These are phyloP conservation scores for Periplaneta americana DNA, from an alignment of 1,140 invertebrate species.

Conservation along the genomic window DNA sequence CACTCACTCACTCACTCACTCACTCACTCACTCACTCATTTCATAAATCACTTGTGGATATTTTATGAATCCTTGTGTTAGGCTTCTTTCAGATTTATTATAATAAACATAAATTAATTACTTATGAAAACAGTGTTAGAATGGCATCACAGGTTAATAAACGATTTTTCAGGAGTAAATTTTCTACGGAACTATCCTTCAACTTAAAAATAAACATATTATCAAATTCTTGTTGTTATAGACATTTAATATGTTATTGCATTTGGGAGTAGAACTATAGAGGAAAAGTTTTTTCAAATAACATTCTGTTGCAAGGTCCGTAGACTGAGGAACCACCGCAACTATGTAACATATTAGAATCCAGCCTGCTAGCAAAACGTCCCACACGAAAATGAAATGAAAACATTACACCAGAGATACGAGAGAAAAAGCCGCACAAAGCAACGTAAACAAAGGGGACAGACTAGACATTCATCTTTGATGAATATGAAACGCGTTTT, in stretches of 20 bases:
- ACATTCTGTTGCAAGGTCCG: not conserved
- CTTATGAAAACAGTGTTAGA: too few relatives aligned
- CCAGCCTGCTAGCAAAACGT: not conserved
- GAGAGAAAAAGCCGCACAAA: not conserved
- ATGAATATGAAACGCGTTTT: not conserved
- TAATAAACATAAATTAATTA: too few relatives aligned
- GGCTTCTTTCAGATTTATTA: too few relatives aligned
- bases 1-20: too few relatives aligned
- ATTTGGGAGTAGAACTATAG: not conserved
- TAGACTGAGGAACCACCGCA: not conserved
- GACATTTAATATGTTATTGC: not conserved
- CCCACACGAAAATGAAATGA: not conserved
- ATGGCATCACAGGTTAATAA: too few relatives aligned
- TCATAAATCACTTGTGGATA: too few relatives aligned
- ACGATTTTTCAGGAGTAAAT: too few relatives aligned
- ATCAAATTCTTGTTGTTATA: not conserved
- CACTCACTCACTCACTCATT: too few relatives aligned
- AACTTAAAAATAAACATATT: not conserved
- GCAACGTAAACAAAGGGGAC: not conserved
- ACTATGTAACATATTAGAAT: not conserved
- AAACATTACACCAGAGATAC: not conserved
- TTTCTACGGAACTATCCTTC: too few relatives aligned
- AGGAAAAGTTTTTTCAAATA: not conserved
- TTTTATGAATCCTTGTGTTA: too few relatives aligned
- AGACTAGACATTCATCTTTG: not conserved